Percentiles rank a stretch among this genome's conserved stretches.
phyloP scores from a whole-genome alignment of 2,797 vertebrate species.

The Trematomus bernacchii region DNA sequence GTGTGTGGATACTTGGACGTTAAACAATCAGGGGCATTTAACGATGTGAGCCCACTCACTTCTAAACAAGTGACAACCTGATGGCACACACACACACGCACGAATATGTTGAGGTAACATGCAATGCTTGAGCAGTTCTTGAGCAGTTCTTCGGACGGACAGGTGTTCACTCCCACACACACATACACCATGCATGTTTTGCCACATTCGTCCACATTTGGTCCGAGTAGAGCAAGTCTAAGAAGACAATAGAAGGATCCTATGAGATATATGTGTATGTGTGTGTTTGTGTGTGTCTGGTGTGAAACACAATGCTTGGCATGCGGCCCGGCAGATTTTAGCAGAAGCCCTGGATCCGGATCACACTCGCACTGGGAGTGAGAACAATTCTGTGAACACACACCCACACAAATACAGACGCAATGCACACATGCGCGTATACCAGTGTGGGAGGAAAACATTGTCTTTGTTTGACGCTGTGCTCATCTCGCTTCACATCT shows the following conservation, averaged over 20 bases:
- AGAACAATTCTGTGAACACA: slow-evolving; percentile 57
- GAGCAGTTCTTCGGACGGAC: neutral
- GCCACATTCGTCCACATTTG: slow-evolving; percentile 10
- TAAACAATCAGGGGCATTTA: slow-evolving; percentile 44
- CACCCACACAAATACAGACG: slow-evolving; percentile 49
- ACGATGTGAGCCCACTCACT: slow-evolving; percentile 45
- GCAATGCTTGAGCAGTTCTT: too few relatives aligned
- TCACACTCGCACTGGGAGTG: slow-evolving; percentile 56
- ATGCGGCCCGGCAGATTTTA: slow-evolving; percentile 57
- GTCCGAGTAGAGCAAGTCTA: slow-evolving; percentile 21
- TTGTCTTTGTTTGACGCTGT: slow-evolving; percentile 30
- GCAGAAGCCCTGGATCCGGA: slow-evolving; percentile 60
- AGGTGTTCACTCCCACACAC: slow-evolving; percentile 7
- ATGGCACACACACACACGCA: slow-evolving; percentile 11
- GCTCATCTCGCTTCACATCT: neutral
- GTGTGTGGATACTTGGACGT: slow-evolving; percentile 15
- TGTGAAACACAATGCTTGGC: slow-evolving; percentile 71
- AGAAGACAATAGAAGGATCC: slow-evolving; percentile 32
- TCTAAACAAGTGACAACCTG: slow-evolving; percentile 25
- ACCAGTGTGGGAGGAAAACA: slow-evolving; percentile 49
- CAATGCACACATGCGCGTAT: slow-evolving; percentile 29
- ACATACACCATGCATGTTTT: neutral
- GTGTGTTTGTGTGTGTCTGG: slow-evolving; percentile 38
- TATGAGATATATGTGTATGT: slow-evolving; percentile 34
- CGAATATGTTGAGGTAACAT: neutral